Conservation (phyloP, 2,113 vertebrate species). For the Oophaga pumilio region DNA sequence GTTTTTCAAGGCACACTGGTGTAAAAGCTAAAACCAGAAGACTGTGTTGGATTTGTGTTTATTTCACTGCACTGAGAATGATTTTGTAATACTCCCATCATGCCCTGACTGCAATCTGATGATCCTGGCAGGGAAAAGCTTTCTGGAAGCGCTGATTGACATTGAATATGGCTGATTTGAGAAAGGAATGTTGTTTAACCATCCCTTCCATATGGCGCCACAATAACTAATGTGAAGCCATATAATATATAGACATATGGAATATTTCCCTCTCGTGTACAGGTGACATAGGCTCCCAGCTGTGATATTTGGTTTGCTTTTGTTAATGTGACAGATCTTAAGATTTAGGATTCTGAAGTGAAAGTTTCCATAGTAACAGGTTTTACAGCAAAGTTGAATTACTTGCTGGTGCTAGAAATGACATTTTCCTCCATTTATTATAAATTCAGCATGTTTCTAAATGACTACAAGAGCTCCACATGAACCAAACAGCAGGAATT, state of each 20-base stretch:
- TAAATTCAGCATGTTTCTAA: neutral
- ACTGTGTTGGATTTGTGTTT: no score
- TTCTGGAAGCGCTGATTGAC: no score
- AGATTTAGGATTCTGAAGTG: neutral
- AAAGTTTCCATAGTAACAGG: slow-evolving; percentile 44
- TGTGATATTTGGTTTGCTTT: slow-evolving; percentile 32
- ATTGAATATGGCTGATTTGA: no score
- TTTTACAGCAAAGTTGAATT: neutral
- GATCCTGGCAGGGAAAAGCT: no score
- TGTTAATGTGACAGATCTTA: neutral
- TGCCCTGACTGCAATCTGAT: no score
- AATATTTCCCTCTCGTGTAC: neutral
- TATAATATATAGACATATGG: neutral
- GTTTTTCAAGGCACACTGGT: no score
- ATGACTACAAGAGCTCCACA: neutral
- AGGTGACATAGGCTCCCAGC: neutral
- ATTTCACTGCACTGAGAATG: no score
- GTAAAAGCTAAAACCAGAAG: no score
- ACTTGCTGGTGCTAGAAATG: neutral
- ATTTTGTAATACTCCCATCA: no score
- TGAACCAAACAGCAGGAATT: no score
- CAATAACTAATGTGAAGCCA: neutral
- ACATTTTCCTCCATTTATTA: neutral
- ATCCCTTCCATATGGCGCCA: neutral
- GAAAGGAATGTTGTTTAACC: no score